Base-by-base conservation (phyloP, 2,797 vertebrate species). In the Notolepis coatsorum region DNA sequence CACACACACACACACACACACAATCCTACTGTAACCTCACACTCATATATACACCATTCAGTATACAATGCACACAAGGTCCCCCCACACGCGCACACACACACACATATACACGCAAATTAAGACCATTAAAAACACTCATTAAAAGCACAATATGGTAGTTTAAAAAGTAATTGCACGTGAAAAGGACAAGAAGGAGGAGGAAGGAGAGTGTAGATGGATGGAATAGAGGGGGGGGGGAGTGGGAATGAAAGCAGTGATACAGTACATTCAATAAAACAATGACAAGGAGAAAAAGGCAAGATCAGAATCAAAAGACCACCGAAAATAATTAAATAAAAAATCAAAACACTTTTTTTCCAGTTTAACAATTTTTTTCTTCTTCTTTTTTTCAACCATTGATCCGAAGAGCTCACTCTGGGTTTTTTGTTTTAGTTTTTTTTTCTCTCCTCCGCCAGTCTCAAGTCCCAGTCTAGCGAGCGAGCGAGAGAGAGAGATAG, bases 71-170 rank as follows among this genome's bases (percentile, higher is more conserved):
- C 82, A 89, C 82, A 89, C 80, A 75, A 83, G 77, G n/a, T n/a
- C n/a, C n/a, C n/a, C n/a, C n/a, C n/a, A n/a, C n/a, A n/a, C n/a
- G n/a, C n/a, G n/a, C n/a, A n/a, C n/a, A n/a, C n/a, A n/a, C n/a
- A n/a, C n/a, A n/a, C n/a, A n/a, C n/a, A n/a, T n/a, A 79, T 20
- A 53, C 84, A 28, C 64, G 49, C 81, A 47, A 81, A 82, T 71
- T 77, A 85, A 89, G 73, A 88, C 68, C 0, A 30, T 74, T 75
- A 68, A 83, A 84, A 80, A 84, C 70, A 86, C 71, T 64, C 8
- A 28, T 81, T 87, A 87, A 88, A 92, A 96, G 95, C 91, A 96
- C 92, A 94, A 89, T 71, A 85, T 94, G 96, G 94, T 93, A 92
- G 94, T 92, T 68, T 89, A 88, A 90, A 60, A 92, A 85, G 70